Conservation (phyloP, 2,888 invertebrate species). For the Scaptomyza polygonia region DNA sequence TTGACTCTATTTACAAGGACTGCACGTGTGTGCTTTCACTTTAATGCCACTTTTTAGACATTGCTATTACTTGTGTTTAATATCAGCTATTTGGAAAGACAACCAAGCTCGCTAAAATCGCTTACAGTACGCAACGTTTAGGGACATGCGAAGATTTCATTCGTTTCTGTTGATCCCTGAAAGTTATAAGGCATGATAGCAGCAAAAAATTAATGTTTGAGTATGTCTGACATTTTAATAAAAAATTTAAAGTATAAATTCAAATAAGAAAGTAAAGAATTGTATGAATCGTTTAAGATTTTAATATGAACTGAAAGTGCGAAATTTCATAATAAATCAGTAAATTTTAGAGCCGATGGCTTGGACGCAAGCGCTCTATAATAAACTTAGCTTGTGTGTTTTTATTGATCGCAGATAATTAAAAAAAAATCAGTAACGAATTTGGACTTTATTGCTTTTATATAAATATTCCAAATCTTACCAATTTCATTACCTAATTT, state of each 20-base stretch:
- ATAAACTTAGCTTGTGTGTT: too few species aligned
- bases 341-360: too few species aligned
- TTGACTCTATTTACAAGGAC: slow-evolving; percentile 63
- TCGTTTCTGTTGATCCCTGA: slow-evolving; percentile 24
- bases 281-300: too few species aligned
- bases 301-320: too few species aligned
- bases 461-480: not conserved
- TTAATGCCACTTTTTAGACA: slow-evolving; percentile 66
- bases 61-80: slow-evolving; percentile 53
- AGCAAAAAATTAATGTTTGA: not conserved
- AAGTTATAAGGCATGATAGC: not conserved
- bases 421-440: not conserved
- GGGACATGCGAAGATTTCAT: not conserved
- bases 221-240: too few species aligned
- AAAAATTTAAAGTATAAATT: too few species aligned
- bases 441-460: too few species aligned
- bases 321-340: not conserved
- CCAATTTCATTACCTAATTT: too few species aligned
- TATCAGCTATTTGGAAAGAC: slow-evolving; percentile 35
- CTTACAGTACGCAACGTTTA: slow-evolving; percentile 5
- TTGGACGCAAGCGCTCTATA: too few species aligned
- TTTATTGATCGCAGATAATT: too few species aligned
- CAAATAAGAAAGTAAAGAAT: too few species aligned
- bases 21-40: slow-evolving; percentile 28
- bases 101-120: slow-evolving; percentile 1